Conservation (phyloP, 2,888 invertebrate genomes). For the Polyommatus iphigenia region DNA sequence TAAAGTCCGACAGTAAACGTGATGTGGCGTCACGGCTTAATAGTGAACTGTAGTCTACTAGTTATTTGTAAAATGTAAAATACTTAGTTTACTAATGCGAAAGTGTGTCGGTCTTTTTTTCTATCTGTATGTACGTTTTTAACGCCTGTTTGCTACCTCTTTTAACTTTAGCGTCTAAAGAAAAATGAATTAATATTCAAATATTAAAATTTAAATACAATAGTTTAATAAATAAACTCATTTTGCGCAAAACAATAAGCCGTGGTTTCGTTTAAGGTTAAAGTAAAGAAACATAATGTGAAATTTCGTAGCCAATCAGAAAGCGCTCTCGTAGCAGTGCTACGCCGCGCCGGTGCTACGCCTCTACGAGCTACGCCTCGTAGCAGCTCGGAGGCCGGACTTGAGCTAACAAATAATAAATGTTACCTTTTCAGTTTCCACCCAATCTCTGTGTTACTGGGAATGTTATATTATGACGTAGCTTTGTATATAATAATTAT, state of each 20-base stretch:
- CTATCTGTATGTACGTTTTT: too few relatives aligned
- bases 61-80: background rate
- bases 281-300: conserved; percentile 22
- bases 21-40: background rate
- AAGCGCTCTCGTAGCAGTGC: conserved; percentile 15
- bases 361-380: conserved; percentile 31
- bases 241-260: background rate
- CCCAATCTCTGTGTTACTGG: background rate
- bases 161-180: too few relatives aligned
- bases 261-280: conserved; percentile 10
- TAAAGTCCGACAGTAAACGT: conserved; percentile 17
- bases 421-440: background rate
- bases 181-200: too few relatives aligned
- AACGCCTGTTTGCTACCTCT: too few relatives aligned
- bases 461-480: background rate
- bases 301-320: conserved; percentile 21
- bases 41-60: background rate
- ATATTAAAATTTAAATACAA: too few relatives aligned
- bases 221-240: background rate
- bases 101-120: too few relatives aligned
- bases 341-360: background rate
- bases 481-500: background rate
- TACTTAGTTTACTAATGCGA: too few relatives aligned
- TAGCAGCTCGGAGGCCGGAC: background rate
- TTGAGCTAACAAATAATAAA: conserved; percentile 23